These are phyloP conservation scores for Dolichotis patagonum DNA, from an alignment of 2,113 vertebrate genomes.

Conservation along the genomic window DNA sequence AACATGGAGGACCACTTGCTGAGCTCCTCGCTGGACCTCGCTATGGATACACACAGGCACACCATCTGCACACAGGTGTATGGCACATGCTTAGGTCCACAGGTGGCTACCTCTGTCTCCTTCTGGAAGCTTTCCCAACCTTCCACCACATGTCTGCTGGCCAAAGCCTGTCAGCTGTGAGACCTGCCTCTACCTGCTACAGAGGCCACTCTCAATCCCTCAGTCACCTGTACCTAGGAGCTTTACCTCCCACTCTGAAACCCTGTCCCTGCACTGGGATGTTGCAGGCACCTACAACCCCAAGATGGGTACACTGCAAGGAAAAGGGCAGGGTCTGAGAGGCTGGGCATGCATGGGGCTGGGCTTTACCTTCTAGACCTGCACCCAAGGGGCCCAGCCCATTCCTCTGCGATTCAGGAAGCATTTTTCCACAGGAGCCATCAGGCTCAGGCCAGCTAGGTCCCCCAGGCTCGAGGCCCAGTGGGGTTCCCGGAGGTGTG, in stretches of 20 bases:
- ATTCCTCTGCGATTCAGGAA: slow-evolving; percentile 84
- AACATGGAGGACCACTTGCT: rapidly evolving
- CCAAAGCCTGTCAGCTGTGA: background rate
- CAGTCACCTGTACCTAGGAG: background rate
- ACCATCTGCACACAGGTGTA: rapidly evolving
- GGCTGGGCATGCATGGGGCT: rapidly evolving
- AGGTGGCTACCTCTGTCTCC: background rate
- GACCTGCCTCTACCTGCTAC: too few relatives aligned
- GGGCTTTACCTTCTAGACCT: slow-evolving; percentile 87
- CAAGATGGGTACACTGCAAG: background rate
- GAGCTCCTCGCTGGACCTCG: background rate
- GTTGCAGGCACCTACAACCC: rapidly evolving
- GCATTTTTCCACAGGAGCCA: slow-evolving; percentile 77
- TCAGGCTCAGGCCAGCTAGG: slow-evolving; percentile 79
- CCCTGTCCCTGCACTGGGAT: rapidly evolving
- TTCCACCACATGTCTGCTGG: background rate
- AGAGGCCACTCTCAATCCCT: background rate
- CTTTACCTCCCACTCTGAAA: background rate
- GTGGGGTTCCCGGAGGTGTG: slow-evolving; percentile 93
- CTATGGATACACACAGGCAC: too few relatives aligned
- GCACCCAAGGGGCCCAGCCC: slow-evolving; percentile 67
- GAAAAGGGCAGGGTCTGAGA: background rate
- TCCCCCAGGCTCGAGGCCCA: slow-evolving; percentile 85
- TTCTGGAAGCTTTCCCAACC: too few relatives aligned
- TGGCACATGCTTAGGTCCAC: background rate